phyloP scores from a whole-genome alignment of 2,113 vertebrate species.

The Eurypyga helias region DNA sequence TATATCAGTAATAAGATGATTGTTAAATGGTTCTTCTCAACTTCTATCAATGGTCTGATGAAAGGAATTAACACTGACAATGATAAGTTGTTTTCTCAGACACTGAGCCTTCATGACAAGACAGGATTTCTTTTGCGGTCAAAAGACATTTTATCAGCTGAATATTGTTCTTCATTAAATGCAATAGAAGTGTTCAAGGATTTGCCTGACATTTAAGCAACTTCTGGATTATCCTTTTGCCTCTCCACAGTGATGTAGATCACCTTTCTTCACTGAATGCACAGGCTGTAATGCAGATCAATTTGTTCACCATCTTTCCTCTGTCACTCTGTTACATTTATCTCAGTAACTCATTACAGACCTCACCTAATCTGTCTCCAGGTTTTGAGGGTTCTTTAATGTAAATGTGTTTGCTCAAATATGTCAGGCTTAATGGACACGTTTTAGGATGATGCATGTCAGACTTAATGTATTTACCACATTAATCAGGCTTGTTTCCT shows the following conservation, averaged over 20 bases:
- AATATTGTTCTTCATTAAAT: constrained; percentile 30
- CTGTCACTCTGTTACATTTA: constrained; percentile 20
- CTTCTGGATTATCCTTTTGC: neutral
- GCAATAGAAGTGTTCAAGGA: neutral
- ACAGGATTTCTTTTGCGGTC: constrained; percentile 17
- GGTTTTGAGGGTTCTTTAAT: constrained; percentile 15
- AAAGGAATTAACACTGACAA: constrained; percentile 70
- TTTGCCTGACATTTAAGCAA: neutral
- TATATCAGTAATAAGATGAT: constrained; percentile 52
- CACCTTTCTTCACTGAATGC: neutral
- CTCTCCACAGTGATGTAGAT: neutral
- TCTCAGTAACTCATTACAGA: constrained; percentile 31
- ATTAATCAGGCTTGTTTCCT: constrained; percentile 23
- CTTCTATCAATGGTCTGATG: constrained; percentile 63
- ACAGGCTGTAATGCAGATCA: neutral
- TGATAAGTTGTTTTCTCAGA: constrained; percentile 62
- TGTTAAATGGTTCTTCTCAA: constrained; percentile 66
- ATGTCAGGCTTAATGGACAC: constrained; percentile 38
- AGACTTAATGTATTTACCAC: constrained; percentile 11
- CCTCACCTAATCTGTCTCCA: constrained; percentile 11
- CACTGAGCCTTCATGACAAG: constrained; percentile 11
- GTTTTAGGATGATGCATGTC: constrained; percentile 28
- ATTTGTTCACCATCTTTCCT: neutral
- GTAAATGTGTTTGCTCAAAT: constrained; percentile 49
- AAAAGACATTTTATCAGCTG: neutral